Evolutionary conservation across 2,888 invertebrate species (phyloP).

Genomic region (Mellilla xanthometata): DNA sequence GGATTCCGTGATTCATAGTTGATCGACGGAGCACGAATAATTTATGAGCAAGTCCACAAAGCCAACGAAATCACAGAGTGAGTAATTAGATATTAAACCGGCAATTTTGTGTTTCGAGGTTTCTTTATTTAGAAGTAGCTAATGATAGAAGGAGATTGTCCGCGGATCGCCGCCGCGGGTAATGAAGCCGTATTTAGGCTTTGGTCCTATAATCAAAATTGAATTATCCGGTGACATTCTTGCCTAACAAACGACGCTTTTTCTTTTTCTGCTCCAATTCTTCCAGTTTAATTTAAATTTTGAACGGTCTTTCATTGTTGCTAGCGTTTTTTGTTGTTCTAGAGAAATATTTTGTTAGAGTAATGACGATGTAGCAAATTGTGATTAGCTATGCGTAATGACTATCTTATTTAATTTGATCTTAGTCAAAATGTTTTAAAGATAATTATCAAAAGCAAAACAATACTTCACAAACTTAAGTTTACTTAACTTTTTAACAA

Average conservation of each 20-base stretch:
- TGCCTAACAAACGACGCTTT: slow-evolving; percentile 63
- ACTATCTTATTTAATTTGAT: too few relatives aligned
- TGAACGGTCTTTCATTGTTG: slow-evolving; percentile 49
- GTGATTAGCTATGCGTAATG: neutral
- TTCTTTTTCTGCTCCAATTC: slow-evolving; percentile 80
- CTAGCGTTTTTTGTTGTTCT: slow-evolving; percentile 10
- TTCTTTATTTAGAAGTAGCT: slow-evolving; percentile 68
- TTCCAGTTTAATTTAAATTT: slow-evolving; percentile 65
- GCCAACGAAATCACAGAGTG: slow-evolving; percentile 63
- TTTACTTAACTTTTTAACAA: too few relatives aligned
- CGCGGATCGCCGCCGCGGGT: slow-evolving; percentile 71
- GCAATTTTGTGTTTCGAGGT: slow-evolving; percentile 70
- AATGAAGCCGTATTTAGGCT: slow-evolving; percentile 78
- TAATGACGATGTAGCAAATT: slow-evolving; percentile 13
- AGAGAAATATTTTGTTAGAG: slow-evolving; percentile 4
- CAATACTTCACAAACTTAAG: too few relatives aligned
- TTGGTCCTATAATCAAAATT: slow-evolving; percentile 82
- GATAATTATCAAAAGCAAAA: too few relatives aligned
- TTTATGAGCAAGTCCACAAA: slow-evolving; percentile 43
- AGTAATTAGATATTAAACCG: slow-evolving; percentile 71
- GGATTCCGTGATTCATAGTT: slow-evolving; percentile 13
- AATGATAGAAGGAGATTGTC: slow-evolving; percentile 80
- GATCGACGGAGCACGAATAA: slow-evolving; percentile 26
- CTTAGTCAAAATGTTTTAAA: slow-evolving; percentile 1
- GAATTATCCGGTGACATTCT: slow-evolving; percentile 81